A percentile compares a stretch with the other conserved stretches of the same genome.
phyloP scores from a whole-genome alignment of 2,888 invertebrate species.

The Chalcis sispes region DNA sequence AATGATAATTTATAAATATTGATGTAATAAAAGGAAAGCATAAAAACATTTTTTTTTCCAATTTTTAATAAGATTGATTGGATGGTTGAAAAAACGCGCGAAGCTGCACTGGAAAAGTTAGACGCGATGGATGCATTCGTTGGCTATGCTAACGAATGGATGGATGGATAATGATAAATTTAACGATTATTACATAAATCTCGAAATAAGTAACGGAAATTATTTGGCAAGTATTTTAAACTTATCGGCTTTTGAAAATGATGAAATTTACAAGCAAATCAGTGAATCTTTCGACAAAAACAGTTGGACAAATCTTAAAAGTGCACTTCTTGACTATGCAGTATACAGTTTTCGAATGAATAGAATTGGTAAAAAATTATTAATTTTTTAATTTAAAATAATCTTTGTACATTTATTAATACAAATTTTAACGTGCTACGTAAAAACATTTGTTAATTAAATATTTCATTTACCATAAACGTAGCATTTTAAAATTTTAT shows the following conservation, averaged over 20 bases:
- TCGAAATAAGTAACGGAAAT: not conserved
- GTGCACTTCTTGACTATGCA: conserved; percentile 9
- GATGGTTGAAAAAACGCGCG: conserved; percentile 23
- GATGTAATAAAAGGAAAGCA: not conserved
- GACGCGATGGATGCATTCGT: no score
- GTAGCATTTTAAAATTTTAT: no score
- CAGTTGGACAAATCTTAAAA: conserved; percentile 15
- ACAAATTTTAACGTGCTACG: no score
- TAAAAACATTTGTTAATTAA: no score
- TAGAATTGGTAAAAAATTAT: conserved; percentile 22
- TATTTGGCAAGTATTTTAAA: not conserved
- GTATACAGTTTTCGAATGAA: not conserved
- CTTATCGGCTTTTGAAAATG: no score
- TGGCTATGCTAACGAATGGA: conserved; percentile 37
- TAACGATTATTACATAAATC: not conserved
- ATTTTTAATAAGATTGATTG: not conserved
- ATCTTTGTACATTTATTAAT: no score
- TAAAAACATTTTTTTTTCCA: not conserved
- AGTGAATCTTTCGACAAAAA: not conserved
- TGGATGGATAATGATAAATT: conserved; percentile 12
- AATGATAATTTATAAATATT: not conserved
- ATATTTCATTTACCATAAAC: no score
- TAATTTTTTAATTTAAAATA: not conserved
- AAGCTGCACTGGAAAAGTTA: no score
- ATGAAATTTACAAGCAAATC: no score